phyloP scores from a whole-genome alignment of 2,113 vertebrate species.

The Xiphorhynchus elegans region DNA sequence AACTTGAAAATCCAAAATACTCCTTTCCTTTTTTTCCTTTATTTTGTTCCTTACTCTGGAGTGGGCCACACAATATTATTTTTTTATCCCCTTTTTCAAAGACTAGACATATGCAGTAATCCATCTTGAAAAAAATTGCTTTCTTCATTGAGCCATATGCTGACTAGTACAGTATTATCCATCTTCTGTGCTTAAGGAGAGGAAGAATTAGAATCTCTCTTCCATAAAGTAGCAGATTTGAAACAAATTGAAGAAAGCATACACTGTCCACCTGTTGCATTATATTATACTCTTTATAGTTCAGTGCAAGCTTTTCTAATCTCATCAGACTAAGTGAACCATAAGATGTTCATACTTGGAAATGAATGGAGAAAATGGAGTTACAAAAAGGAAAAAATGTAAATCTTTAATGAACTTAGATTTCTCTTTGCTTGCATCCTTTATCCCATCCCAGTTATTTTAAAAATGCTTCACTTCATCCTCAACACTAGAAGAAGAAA shows the following conservation, averaged over 20 bases:
- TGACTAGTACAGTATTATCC: neutral
- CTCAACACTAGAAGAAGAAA: neutral
- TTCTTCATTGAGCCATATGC: neutral
- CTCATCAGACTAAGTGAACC: neutral
- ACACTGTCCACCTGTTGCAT: neutral
- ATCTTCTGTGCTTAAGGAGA: neutral
- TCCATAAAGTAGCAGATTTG: neutral
- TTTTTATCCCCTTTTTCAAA: neutral
- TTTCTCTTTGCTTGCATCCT: neutral
- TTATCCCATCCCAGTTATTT: neutral
- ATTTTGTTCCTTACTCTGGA: neutral
- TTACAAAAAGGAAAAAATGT: neutral
- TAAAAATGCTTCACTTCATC: neutral
- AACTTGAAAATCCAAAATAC: neutral
- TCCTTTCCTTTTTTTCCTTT: neutral
- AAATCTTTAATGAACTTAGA: neutral
- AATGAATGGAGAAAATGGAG: neutral
- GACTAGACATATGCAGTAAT: neutral
- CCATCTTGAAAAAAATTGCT: neutral
- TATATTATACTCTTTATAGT: neutral
- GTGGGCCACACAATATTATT: neutral
- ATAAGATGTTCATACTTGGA: neutral
- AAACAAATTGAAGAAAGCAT: neutral
- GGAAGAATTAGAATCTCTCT: neutral
- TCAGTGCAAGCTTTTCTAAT: neutral